Evolutionary conservation across 35 echinoderm and acorn worm genomes (phyloP).

Genomic region (Diadema setosum): DNA sequence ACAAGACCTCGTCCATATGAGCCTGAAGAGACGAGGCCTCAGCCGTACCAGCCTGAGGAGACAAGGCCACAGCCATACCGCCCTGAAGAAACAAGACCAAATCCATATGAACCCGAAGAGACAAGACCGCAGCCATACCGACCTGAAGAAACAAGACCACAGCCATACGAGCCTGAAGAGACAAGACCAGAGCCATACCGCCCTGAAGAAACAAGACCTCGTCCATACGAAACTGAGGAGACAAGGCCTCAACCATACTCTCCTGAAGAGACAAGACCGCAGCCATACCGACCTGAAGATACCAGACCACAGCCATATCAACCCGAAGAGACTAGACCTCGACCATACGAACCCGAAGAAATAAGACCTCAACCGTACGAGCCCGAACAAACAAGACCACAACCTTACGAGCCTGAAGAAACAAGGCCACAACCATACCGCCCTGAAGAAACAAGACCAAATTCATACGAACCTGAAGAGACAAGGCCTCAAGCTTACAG

Average conservation of each 20-base stretch:
- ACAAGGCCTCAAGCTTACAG: background rate
- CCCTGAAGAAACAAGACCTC: background rate
- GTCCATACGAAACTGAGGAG: background rate
- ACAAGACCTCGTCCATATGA: too few species aligned
- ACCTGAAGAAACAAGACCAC: too few species aligned
- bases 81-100: too few species aligned
- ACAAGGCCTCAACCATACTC: background rate
- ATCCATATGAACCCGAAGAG: too few species aligned
- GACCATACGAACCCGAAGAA: too few species aligned
- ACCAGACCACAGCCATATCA: too few species aligned
- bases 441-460: too few species aligned
- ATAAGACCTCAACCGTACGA: background rate
- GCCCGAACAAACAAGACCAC: background rate
- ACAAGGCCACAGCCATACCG: too few species aligned
- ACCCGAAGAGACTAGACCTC: too few species aligned
- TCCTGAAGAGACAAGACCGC: background rate
- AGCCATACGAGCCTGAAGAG: background rate
- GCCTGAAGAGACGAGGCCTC: too few species aligned
- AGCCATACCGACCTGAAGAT: background rate
- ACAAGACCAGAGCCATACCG: background rate
- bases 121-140: too few species aligned
- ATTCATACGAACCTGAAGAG: background rate
- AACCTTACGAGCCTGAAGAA: background rate
- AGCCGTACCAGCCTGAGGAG: too few species aligned
- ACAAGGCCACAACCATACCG: background rate